Conservation (phyloP, 1,140 invertebrate genomes). For the Triops longicaudatus region DNA sequence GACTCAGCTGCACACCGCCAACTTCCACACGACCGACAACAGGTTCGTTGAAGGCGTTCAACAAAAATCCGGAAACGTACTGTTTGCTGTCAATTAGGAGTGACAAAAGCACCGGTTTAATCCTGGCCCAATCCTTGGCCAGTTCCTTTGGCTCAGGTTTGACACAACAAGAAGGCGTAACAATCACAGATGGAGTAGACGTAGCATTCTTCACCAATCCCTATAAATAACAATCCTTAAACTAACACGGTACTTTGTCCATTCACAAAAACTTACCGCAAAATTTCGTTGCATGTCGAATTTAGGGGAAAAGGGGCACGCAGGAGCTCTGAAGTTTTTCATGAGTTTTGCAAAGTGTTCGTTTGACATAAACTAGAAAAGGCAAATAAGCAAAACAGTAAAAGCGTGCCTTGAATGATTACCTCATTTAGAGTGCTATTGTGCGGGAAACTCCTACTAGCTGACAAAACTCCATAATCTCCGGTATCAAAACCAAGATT, state of each 20-base stretch:
- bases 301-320: not conserved
- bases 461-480: not conserved
- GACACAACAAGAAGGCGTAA: not conserved
- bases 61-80: not conserved
- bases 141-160: not conserved
- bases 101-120: not conserved
- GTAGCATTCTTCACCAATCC: not conserved
- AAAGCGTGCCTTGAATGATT: no score
- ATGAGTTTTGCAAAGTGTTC: not conserved
- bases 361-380: not conserved
- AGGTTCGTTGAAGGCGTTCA: not conserved
- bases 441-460: not conserved
- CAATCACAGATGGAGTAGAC: constrained; percentile 3
- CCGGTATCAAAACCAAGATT: not conserved
- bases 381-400: not conserved
- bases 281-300: not conserved
- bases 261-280: not conserved
- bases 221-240: not conserved
- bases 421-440: not conserved
- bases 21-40: not conserved
- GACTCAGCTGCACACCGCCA: not conserved
- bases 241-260: not conserved
- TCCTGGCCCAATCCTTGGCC: not conserved
- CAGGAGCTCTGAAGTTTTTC: not conserved
- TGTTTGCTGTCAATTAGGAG: not conserved